These are phyloP conservation scores for Azorinus chamasolen DNA, from an alignment of 2,888 invertebrate genomes.

Conservation along the genomic window DNA sequence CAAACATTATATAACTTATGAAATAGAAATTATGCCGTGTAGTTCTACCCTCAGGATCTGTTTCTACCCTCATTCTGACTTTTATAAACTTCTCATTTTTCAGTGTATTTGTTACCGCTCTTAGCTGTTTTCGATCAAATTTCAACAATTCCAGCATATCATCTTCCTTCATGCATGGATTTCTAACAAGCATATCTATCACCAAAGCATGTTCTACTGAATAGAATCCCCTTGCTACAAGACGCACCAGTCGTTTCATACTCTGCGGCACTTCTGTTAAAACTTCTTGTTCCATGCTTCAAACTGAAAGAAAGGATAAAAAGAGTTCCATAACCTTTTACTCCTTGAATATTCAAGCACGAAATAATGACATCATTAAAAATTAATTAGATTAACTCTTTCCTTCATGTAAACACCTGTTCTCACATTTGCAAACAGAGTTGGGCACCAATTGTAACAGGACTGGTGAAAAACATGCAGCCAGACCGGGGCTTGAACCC, in stretches of 20 bases:
- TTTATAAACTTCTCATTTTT: constrained; percentile 94
- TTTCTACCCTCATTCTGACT: constrained; percentile 95
- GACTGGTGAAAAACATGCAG: too few relatives aligned
- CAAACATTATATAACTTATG: constrained; percentile 97
- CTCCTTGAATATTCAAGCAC: too few relatives aligned
- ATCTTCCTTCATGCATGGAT: constrained; percentile 92
- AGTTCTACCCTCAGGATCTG: constrained; percentile 96
- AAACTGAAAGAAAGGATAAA: neutral
- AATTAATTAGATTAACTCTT: too few relatives aligned
- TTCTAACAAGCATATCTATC: constrained; percentile 97
- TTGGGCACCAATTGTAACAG: too few relatives aligned
- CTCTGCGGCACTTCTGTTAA: constrained; percentile 97
- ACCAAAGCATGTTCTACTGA: constrained; percentile 97
- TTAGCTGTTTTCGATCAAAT: constrained; percentile 96
- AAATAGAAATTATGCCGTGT: constrained; percentile 99
- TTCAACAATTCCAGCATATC: constrained; percentile 93
- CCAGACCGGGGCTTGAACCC: too few relatives aligned
- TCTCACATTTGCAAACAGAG: too few relatives aligned
- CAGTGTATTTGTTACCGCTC: constrained; percentile 92
- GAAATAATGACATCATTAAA: neutral
- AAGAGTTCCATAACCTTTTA: neutral
- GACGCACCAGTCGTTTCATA: constrained; percentile 94
- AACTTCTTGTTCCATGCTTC: constrained; percentile 82
- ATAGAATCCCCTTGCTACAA: constrained; percentile 97
- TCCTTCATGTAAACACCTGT: too few relatives aligned